Conservation (phyloP, 2,888 invertebrate species). For the Suillia variegata region DNA sequence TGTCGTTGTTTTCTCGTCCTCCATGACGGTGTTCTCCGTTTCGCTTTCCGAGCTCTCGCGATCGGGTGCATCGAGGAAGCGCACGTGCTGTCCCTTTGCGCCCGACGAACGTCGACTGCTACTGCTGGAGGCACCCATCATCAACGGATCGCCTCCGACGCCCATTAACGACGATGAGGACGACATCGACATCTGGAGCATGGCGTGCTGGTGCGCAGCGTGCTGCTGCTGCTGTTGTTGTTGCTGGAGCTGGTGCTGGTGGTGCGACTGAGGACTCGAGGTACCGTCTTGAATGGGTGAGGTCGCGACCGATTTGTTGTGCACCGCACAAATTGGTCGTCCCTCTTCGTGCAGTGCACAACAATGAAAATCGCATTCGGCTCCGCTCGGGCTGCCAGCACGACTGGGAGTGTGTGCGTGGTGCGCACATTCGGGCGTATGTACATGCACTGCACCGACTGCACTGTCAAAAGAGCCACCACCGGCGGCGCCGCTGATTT, state of each 20-base stretch:
- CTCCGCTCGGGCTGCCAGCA: conserved; percentile 69
- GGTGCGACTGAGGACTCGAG: conserved; percentile 70
- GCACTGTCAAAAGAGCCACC: conserved; percentile 73
- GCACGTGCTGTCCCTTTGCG: conserved; percentile 81
- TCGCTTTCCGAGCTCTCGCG: conserved; percentile 91
- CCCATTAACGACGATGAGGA: conserved; percentile 58
- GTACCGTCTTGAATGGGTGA: conserved; percentile 85
- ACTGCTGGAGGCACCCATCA: conserved; percentile 54
- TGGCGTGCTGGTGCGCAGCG: too few species aligned
- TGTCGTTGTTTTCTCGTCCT: conserved; percentile 86
- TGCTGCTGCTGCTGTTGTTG: conserved; percentile 27
- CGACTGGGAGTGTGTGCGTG: conserved; percentile 73
- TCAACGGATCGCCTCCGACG: conserved; percentile 55
- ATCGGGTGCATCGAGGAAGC: conserved; percentile 82
- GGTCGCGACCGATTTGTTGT: conserved; percentile 85
- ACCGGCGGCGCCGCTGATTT: too few species aligned
- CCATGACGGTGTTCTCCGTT: conserved; percentile 90
- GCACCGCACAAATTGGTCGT: conserved; percentile 81
- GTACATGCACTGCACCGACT: conserved; percentile 72
- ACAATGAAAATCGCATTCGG: conserved; percentile 94
- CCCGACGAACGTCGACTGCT: conserved; percentile 62
- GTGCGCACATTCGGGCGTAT: conserved; percentile 80
- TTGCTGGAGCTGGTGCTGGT: conserved; percentile 33
- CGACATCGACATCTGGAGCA: conserved; percentile 56
- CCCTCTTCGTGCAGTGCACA: conserved; percentile 94